A percentile compares a stretch with the other conserved stretches of the same genome.
phyloP scores from a whole-genome alignment of 2,888 invertebrate genomes.

The Zaprionus obscuricornis region DNA sequence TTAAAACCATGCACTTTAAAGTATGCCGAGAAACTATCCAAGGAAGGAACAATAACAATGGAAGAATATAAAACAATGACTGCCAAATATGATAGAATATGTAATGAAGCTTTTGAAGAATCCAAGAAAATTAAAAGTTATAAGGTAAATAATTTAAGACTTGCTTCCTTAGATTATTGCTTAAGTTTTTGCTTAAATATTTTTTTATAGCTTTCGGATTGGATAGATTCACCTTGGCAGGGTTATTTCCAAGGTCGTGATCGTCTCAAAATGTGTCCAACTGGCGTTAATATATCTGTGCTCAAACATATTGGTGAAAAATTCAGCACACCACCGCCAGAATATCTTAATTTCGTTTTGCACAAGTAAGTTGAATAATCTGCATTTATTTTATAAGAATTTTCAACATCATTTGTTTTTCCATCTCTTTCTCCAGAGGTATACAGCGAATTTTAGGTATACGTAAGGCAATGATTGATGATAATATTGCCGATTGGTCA shows the following conservation, averaged over 20 bases:
- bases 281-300: conserved; percentile 87
- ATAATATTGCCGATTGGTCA: conserved; percentile 96
- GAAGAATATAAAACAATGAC: conserved; percentile 85
- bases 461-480: conserved; percentile 95
- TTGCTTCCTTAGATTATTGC: not conserved
- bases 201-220: conserved; percentile 83
- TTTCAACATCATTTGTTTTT: not conserved
- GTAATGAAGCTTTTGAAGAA: conserved; percentile 86
- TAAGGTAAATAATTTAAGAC: conserved; percentile 78
- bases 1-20: conserved; percentile 86
- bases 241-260: conserved; percentile 85
- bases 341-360: conserved; percentile 85
- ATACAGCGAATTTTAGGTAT: conserved; percentile 93
- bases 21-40: conserved; percentile 88
- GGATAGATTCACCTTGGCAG: conserved; percentile 91
- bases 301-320: conserved; percentile 86
- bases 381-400: too few species aligned
- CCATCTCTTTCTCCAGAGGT: conserved; percentile 84
- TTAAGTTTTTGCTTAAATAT: not conserved
- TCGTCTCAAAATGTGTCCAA: conserved; percentile 85
- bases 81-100: conserved; percentile 80
- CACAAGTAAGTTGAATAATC: conserved; percentile 83
- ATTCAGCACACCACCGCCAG: conserved; percentile 86
- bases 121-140: conserved; percentile 87
- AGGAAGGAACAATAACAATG: conserved; percentile 88